Evolutionary conservation across 2,888 invertebrate species (phyloP).

Genomic region (Hyposoter dolosus): DNA sequence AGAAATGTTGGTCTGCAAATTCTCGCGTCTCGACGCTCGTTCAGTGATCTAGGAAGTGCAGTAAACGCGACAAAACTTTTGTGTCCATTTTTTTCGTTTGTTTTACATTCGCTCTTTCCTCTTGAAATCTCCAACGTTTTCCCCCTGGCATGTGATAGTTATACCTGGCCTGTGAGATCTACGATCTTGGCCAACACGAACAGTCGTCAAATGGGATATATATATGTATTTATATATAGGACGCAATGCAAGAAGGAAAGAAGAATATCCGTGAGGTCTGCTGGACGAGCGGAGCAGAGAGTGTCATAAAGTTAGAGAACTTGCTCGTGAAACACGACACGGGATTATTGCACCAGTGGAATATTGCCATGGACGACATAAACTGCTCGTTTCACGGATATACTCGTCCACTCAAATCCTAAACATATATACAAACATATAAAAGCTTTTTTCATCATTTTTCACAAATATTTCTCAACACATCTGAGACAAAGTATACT

Average conservation of each 20-base stretch:
- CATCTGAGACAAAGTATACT: not conserved
- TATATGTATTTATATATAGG: slow-evolving; percentile 24
- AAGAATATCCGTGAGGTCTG: slow-evolving; percentile 58
- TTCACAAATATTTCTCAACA: not conserved
- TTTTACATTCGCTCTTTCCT: slow-evolving; percentile 19
- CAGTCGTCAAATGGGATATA: slow-evolving; percentile 58
- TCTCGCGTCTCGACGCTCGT: slow-evolving; percentile 31
- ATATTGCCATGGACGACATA: slow-evolving; percentile 63
- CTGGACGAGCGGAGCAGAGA: slow-evolving; percentile 44
- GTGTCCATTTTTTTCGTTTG: not conserved
- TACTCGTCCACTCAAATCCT: slow-evolving; percentile 45
- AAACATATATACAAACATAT: slow-evolving; percentile 43
- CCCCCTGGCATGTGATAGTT: slow-evolving; percentile 53
- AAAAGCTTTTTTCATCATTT: not conserved
- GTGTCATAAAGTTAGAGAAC: slow-evolving; percentile 65
- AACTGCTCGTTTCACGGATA: slow-evolving; percentile 65
- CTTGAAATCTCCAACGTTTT: slow-evolving; percentile 46
- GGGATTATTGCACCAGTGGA: slow-evolving; percentile 62
- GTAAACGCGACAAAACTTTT: slow-evolving; percentile 48
- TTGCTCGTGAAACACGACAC: slow-evolving; percentile 68
- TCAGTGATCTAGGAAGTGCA: slow-evolving; percentile 57
- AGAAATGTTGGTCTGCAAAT: slow-evolving; percentile 12
- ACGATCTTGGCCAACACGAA: slow-evolving; percentile 58
- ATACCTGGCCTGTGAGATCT: slow-evolving; percentile 58
- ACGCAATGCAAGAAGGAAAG: slow-evolving; percentile 42